A percentile compares a stretch with the other conserved stretches of the same genome.
Evolutionary conservation across 2,888 invertebrate genomes (phyloP).

Genomic region (Argyresthia goedartella): DNA sequence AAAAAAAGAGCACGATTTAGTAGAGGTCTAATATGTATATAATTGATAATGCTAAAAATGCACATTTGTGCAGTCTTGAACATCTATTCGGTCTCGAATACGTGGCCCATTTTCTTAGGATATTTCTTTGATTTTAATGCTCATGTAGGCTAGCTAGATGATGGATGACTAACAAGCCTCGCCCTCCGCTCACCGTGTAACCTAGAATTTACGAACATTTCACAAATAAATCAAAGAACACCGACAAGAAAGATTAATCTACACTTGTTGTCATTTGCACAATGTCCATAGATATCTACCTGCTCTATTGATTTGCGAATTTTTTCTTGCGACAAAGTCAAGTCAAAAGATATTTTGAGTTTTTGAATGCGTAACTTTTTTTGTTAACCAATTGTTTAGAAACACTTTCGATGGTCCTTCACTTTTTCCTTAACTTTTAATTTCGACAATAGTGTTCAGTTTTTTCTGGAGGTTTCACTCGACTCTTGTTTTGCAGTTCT

Average conservation of each 20-base stretch:
- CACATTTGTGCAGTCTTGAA: too few relatives aligned
- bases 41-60: too few relatives aligned
- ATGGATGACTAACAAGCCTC: conserved; percentile 26
- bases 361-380: conserved; percentile 21
- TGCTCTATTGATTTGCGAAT: conserved; percentile 25
- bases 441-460: background rate
- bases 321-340: conserved; percentile 28
- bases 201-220: conserved; percentile 69
- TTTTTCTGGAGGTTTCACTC: background rate
- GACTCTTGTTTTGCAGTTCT: background rate
- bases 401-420: conserved; percentile 4
- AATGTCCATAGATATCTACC: conserved; percentile 25
- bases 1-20: too few relatives aligned
- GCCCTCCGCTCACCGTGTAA: conserved; percentile 40
- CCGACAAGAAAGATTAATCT: conserved; percentile 61
- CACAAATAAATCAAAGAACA: conserved; percentile 68
- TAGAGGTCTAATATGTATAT: too few relatives aligned
- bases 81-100: too few relatives aligned
- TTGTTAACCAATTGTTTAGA: background rate
- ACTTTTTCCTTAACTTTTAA: background rate
- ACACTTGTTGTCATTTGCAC: conserved; percentile 40
- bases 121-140: too few relatives aligned
- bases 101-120: too few relatives aligned
- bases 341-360: conserved; percentile 39
- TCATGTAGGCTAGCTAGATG: conserved; percentile 9